phyloP scores from a whole-genome alignment of 2,888 invertebrate genomes.

The Atethmia centrago region DNA sequence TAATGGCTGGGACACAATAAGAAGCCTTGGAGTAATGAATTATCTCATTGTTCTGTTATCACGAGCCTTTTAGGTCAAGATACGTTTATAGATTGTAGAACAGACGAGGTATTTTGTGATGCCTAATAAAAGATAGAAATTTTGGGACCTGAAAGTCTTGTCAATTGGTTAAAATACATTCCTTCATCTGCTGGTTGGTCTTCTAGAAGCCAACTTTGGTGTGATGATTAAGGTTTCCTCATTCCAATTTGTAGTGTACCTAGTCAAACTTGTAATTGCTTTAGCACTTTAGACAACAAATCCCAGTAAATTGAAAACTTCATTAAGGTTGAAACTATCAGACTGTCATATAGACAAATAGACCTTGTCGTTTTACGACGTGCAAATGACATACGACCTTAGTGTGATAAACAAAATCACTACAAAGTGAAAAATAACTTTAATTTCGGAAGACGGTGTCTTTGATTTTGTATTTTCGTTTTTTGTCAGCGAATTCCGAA shows the following conservation, averaged over 20 bases:
- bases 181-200: neutral
- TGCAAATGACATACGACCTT: too few relatives aligned
- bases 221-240: neutral
- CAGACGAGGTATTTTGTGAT: slow-evolving; percentile 72
- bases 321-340: neutral
- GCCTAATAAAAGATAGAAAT: neutral
- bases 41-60: slow-evolving; percentile 84
- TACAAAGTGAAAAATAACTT: too few relatives aligned
- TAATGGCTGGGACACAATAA: slow-evolving; percentile 79
- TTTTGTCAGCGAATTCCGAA: too few relatives aligned
- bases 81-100: slow-evolving; percentile 70
- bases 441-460: too few relatives aligned
- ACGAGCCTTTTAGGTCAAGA: slow-evolving; percentile 82
- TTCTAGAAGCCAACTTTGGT: neutral
- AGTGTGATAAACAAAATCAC: too few relatives aligned
- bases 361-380: neutral
- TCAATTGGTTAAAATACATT: neutral
- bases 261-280: neutral
- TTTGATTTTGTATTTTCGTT: too few relatives aligned
- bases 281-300: neutral
- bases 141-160: neutral
- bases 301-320: neutral
- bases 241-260: neutral
- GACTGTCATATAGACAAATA: neutral
- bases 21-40: slow-evolving; percentile 83